Conservation (phyloP, 2,113 vertebrate genomes). For the Isurus oxyrinchus region DNA sequence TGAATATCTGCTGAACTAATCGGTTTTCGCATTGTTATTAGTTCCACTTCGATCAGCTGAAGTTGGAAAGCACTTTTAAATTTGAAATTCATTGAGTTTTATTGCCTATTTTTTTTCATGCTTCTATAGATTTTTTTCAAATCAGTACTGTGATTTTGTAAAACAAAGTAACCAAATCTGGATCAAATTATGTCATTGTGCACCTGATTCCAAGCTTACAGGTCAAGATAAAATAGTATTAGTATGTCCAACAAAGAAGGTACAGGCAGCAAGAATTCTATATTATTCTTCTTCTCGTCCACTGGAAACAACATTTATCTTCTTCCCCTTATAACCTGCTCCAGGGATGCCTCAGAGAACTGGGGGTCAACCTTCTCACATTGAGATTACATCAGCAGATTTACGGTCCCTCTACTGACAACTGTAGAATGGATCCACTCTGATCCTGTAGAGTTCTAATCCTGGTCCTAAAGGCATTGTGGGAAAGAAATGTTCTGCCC, state of each 20-base stretch:
- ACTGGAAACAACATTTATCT: not conserved
- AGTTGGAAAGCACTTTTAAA: not conserved
- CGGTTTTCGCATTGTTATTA: not conserved
- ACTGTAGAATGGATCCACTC: no score
- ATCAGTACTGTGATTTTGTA: not conserved
- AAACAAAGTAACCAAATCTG: not conserved
- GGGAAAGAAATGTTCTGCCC: not conserved
- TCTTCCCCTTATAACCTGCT: not conserved
- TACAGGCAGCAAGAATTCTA: not conserved
- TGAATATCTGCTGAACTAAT: not conserved
- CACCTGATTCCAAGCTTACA: not conserved
- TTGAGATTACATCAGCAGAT: not conserved
- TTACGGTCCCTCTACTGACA: not conserved
- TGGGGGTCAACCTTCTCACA: not conserved
- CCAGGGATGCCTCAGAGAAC: not conserved
- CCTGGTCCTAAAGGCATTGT: not conserved
- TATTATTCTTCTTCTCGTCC: no score
- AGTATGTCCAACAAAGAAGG: not conserved
- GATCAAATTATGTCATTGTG: not conserved
- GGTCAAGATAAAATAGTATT: not conserved
- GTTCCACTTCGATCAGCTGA: not conserved
- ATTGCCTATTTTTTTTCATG: not conserved
- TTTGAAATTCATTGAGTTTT: not conserved
- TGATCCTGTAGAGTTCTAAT: not conserved
- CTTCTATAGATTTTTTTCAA: not conserved